Evolutionary conservation across 2,888 invertebrate species (phyloP), one percentile per base, ranked within the genome.

Genomic region (Malachius bipustulatus): DNA sequence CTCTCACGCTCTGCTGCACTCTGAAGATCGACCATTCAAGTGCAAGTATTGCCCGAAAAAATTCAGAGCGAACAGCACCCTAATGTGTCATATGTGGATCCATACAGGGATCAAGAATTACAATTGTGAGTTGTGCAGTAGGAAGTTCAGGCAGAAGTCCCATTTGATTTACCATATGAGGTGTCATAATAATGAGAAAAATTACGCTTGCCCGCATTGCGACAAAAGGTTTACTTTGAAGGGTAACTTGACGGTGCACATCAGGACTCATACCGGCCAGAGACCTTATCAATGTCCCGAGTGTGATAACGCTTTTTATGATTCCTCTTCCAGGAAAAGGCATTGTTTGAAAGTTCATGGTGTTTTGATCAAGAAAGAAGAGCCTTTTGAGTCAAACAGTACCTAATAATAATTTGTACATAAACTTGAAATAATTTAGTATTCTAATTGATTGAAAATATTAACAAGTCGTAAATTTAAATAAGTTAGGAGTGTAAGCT

Each of bases 151-250:
- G 1, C 57, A 61, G 3, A 55, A 57, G 14, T 56, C 59, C 15
- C 63, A 63, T 39, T 56, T 62, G 56, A 63, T 59, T 34, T 50
- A 60, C 14, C 63, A 63, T 40, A 46, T 54, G 30, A 52, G 60
- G 35, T 61, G 59, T 2, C 62, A 63, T 37, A 62, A 58, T 27
- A 62, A 60, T 32, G 59, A 60, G 38, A 55, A 57, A n/a, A 62
- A 62, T 3, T 59, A 54, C 34, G 55, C 59, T 55, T 63, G 63
- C 35, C 54, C 56, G 2, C 54, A 60, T 26, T 63, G 63, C 39
- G 57, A 58, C 27, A 63, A 59, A 39, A 60, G 50, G 30, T 64
- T 64, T 40, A 56, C 61, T 1, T 57, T 59, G 1, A 55, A 57
- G 15, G 59, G 59, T 15, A 61, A 60, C 33, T 54, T 60, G 55